Evolutionary conservation across 1,140 invertebrate species (phyloP).

Genomic region (Hestina assimilis): DNA sequence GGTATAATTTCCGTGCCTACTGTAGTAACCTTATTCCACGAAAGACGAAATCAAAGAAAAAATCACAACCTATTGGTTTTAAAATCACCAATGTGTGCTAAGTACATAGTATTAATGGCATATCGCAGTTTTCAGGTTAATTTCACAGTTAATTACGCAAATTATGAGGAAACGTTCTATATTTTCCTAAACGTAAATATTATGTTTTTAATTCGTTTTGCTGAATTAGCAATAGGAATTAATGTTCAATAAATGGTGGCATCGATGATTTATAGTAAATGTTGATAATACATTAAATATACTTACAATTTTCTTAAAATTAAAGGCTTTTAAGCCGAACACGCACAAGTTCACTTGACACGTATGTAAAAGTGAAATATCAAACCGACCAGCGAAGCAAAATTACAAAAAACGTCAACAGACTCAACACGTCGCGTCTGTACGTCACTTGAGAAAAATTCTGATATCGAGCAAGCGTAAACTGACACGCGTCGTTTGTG

Average conservation of each 20-base stretch:
- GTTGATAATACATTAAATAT: slow-evolving; percentile 24
- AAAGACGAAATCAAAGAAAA: too few relatives aligned
- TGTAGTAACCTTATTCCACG: too few relatives aligned
- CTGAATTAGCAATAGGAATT: not conserved
- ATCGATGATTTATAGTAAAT: not conserved
- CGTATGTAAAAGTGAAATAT: slow-evolving; percentile 71
- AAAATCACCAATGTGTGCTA: too few relatives aligned
- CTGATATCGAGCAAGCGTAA: slow-evolving; percentile 13
- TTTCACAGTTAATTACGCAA: not conserved
- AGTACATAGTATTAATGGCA: not conserved
- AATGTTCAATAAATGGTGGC: not conserved
- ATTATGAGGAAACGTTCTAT: slow-evolving; percentile 32
- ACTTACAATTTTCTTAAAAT: slow-evolving; percentile 71
- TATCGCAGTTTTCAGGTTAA: not conserved
- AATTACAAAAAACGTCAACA: slow-evolving; percentile 39
- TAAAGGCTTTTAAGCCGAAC: slow-evolving; percentile 60
- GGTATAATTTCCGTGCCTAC: too few relatives aligned
- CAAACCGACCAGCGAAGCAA: slow-evolving; percentile 30
- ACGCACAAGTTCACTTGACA: slow-evolving; percentile 67
- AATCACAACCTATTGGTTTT: too few relatives aligned
- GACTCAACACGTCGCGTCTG: slow-evolving; percentile 46
- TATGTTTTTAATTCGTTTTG: slow-evolving; percentile 17
- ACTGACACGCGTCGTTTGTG: slow-evolving; percentile 57
- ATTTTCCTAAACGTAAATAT: slow-evolving; percentile 38
- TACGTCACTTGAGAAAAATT: slow-evolving; percentile 37